These are phyloP conservation scores for Acestrorhynchus altus DNA, from an alignment of 2,797 vertebrate species.

Conservation along the genomic window DNA sequence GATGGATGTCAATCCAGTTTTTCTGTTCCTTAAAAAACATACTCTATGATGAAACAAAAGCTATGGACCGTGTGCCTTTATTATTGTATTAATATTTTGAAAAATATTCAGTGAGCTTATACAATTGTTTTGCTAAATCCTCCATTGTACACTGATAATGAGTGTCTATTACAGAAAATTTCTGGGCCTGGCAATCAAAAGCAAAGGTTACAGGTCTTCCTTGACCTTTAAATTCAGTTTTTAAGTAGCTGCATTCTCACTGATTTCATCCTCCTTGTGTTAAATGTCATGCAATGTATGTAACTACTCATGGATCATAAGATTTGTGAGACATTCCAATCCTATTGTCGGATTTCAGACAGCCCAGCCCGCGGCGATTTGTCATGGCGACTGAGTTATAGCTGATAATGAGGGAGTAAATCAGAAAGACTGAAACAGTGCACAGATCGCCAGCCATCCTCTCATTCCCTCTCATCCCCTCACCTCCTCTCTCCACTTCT, in stretches of 20 bases:
- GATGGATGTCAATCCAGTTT: background rate
- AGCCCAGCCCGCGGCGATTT: constrained; percentile 33
- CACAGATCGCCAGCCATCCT: constrained; percentile 22
- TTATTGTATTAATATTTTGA: background rate
- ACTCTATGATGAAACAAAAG: background rate
- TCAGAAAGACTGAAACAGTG: constrained; percentile 42
- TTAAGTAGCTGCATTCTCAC: background rate
- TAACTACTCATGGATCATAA: constrained; percentile 33
- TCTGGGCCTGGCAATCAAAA: background rate
- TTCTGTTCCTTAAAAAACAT: background rate
- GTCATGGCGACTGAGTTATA: constrained; percentile 45
- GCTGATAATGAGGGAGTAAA: constrained; percentile 55
- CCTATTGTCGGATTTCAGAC: constrained; percentile 11
- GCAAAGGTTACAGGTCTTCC: constrained; percentile 20
- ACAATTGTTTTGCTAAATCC: background rate
- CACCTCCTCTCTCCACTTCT: background rate
- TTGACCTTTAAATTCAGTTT: constrained; percentile 20
- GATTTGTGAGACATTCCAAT: constrained; percentile 45
- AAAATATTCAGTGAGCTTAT: background rate
- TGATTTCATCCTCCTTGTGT: constrained; percentile 24
- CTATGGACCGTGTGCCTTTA: too few relatives aligned
- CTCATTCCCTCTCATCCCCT: constrained; percentile 25
- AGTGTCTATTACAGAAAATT: background rate
- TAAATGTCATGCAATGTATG: constrained; percentile 35
- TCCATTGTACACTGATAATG: background rate